Evolutionary conservation across 2,888 invertebrate species (phyloP), one percentile per base, ranked within the genome.

Genomic region (Clepsis dumicolana): DNA sequence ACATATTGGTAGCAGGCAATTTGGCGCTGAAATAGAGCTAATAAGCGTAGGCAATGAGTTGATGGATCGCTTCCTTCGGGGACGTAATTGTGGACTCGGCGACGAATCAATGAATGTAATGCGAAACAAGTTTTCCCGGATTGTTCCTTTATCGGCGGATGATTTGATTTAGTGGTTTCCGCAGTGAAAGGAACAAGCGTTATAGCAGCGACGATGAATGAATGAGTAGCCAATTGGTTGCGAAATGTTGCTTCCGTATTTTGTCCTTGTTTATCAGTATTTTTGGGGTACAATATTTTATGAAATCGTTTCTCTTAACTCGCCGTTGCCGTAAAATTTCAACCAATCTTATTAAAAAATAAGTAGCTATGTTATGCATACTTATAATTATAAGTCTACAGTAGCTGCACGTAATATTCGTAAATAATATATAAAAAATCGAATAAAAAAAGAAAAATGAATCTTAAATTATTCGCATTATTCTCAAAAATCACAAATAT

Each of bases 61-160:
- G 85, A 84, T 84, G 80, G 81, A 80, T 80, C 74, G 77, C 77
- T 80, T 80, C 80, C 80, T 77, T 73, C 64, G 60, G 75, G 77
- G 74, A 74, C 73, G 74, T 72, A 75, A 67, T 67, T 48, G 66
- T 14, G 38, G 41, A 44, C 41, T 56, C 32, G 18, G 62, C 62
- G 50, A 41, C 67, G 56, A 50, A 32, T 35, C 25, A 59, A 41
- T 41, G 48, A 62, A 32, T 57, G 41, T 62, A 62, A 63, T 63
- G 27, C 57, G 38, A 44, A 57, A 63, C 52, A 68, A 68, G 63
- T 63, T 68, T 52, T 48, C 48, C 50, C 52, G 32, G 44, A 56
- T 50, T n/a, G 44, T 63, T 50, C 62, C 38, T 56, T 67, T 57
- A 59, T 57, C 27, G 41, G 52, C 41, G 52, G 53, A 16, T 67